Evolutionary conservation across 2,113 vertebrate species (phyloP).

Genomic region (Petaurus breviceps): DNA sequence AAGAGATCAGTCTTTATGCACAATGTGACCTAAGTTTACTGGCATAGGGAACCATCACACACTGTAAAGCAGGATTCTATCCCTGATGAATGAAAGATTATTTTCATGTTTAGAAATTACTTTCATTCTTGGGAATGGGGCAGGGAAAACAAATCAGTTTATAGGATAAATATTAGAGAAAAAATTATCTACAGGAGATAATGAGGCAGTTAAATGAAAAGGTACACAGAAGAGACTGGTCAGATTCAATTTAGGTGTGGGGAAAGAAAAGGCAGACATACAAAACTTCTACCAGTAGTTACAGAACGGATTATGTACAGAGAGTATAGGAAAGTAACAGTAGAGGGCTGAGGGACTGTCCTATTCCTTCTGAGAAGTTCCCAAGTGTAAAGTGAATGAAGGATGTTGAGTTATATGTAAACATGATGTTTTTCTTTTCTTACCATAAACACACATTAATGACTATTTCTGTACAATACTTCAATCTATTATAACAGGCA

Average conservation of each 20-base stretch:
- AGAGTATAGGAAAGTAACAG: background rate
- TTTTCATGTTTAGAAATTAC: background rate
- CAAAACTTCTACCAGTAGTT: background rate
- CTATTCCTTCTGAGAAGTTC: background rate
- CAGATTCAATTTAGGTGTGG: background rate
- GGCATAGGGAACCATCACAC: background rate
- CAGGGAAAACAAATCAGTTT: conserved; percentile 12
- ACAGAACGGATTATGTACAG: background rate
- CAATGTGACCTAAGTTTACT: background rate
- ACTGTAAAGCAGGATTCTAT: background rate
- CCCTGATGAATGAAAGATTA: background rate
- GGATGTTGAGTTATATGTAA: conserved; percentile 2
- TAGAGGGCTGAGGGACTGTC: background rate
- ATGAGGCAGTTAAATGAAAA: background rate
- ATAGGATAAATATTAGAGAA: background rate
- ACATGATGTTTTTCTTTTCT: conserved; percentile 25
- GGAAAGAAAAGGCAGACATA: background rate
- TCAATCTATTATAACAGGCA: conserved; percentile 55
- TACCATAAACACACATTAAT: conserved; percentile 55
- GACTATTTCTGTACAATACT: conserved; percentile 40
- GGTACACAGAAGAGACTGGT: background rate
- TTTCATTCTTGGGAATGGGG: background rate
- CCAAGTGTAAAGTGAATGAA: background rate
- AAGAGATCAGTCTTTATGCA: background rate
- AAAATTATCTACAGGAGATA: background rate